A percentile compares a stretch with the other conserved stretches of the same genome.
Conservation (phyloP, 2,113 vertebrate genomes). For the Trichechus manatus region DNA sequence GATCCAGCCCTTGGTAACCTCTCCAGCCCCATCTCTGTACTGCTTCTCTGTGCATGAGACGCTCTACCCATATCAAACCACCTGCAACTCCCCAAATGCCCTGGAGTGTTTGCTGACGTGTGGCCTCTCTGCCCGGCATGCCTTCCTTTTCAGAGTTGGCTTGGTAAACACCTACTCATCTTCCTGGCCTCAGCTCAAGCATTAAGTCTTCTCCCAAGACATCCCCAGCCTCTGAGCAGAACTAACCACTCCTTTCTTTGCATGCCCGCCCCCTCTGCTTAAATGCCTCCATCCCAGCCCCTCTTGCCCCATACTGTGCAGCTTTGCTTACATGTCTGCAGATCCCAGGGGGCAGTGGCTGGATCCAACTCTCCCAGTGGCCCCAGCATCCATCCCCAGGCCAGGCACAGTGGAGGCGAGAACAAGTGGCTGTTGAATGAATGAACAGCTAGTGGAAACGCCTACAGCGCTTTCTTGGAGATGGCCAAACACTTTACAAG, state of each 20-base stretch:
- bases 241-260: background rate
- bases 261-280: rapidly evolving
- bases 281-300: background rate
- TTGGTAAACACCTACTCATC: background rate
- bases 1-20: background rate
- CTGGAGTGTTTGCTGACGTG: rapidly evolving
- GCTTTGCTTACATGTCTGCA: background rate
- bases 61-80: background rate
- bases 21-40: background rate
- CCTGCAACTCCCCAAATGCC: background rate
- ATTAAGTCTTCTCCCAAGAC: background rate
- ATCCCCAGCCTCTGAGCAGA: background rate
- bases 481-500: background rate
- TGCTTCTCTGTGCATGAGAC: background rate
- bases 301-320: rapidly evolving
- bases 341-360: background rate
- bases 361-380: background rate
- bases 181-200: background rate
- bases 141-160: background rate
- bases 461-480: rapidly evolving
- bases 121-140: background rate
- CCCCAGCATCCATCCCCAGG: background rate
- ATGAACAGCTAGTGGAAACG: background rate
- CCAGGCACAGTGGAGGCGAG: background rate
- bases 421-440: background rate